Percentiles rank a stretch among this genome's conserved stretches.
These are phyloP conservation scores for Puntigrus tetrazona DNA, from an alignment of 2,113 vertebrate genomes.

Conservation along the genomic window DNA sequence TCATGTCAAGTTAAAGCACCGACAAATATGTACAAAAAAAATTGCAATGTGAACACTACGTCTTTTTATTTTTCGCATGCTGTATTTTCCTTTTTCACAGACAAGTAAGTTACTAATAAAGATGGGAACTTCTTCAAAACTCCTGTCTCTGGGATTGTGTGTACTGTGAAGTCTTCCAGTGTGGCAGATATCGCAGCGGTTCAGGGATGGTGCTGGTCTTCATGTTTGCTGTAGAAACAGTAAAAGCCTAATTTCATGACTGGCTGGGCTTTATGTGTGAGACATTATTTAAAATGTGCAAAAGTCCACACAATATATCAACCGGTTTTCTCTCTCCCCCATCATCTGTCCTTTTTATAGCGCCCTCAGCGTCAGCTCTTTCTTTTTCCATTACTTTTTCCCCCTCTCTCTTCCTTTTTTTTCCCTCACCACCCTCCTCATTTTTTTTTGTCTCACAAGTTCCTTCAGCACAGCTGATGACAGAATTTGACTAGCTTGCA, in stretches of 20 bases:
- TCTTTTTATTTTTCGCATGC: background rate
- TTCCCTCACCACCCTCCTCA: background rate
- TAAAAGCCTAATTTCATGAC: constrained; percentile 78
- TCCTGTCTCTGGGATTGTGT: constrained; percentile 12
- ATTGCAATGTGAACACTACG: background rate
- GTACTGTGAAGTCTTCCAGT: background rate
- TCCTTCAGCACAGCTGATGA: constrained; percentile 33
- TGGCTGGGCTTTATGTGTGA: constrained; percentile 73
- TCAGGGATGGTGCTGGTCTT: constrained; percentile 13
- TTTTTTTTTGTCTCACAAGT: background rate
- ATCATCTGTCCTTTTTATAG: constrained; percentile 41
- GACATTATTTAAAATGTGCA: constrained; percentile 73
- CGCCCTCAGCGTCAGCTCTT: constrained; percentile 31
- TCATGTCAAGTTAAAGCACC: background rate
- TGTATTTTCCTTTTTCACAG: background rate
- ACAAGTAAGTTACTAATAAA: background rate
- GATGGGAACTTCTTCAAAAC: background rate
- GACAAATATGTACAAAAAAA: background rate
- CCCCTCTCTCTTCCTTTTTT: constrained; percentile 47
- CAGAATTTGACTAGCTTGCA: constrained; percentile 28
- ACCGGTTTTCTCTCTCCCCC: constrained; percentile 28
- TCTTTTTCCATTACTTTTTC: constrained; percentile 42
- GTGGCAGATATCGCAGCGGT: background rate
- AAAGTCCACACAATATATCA: constrained; percentile 71
- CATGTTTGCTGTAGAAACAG: constrained; percentile 68